Evolutionary conservation across 2,888 invertebrate genomes (phyloP).

Genomic region (Nephrotoma appendiculata): DNA sequence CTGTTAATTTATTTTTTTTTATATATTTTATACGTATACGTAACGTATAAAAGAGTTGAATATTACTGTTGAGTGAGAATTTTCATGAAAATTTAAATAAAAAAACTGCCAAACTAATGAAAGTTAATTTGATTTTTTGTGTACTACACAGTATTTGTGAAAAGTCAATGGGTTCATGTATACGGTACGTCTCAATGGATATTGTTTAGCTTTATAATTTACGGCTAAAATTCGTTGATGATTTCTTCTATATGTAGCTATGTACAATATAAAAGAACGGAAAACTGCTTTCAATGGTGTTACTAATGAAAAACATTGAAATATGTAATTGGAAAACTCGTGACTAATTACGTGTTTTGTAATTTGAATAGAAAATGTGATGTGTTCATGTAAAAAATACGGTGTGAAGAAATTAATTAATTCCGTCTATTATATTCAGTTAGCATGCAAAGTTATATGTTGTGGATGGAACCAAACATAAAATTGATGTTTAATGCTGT

Average conservation of each 20-base stretch:
- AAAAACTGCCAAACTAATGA: neutral
- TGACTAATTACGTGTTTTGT: neutral
- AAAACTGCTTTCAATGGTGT: neutral
- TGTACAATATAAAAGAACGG: neutral
- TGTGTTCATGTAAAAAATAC: neutral
- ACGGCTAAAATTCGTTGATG: no score
- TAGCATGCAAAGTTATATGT: neutral
- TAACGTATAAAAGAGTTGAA: neutral
- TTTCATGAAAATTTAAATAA: neutral
- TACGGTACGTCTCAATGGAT: neutral
- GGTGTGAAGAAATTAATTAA: neutral
- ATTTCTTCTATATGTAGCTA: no score
- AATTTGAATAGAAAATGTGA: neutral
- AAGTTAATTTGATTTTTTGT: neutral
- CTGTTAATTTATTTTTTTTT: neutral
- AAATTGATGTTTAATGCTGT: neutral
- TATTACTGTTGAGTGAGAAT: neutral
- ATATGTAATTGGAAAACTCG: neutral
- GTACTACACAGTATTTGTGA: neutral
- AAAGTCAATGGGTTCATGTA: neutral
- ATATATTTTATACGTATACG: neutral
- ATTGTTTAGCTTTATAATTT: neutral
- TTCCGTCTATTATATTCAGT: neutral
- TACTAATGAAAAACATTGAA: neutral
- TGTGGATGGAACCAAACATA: neutral